These are phyloP conservation scores for Hyaena hyaena DNA, from an alignment of 2,113 vertebrate genomes.

Conservation along the genomic window DNA sequence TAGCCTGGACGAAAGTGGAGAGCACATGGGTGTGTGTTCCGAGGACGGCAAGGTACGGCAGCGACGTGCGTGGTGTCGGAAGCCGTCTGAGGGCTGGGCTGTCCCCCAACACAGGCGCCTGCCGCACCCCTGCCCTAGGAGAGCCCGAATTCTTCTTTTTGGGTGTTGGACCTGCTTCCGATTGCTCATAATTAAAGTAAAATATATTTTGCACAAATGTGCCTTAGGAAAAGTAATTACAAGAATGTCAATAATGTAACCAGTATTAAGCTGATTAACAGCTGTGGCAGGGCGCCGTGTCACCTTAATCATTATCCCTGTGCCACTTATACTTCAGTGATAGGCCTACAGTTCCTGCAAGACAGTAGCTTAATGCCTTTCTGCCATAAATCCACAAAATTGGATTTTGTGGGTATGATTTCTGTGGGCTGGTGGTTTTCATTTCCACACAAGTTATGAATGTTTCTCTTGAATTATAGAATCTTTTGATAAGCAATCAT, in stretches of 20 bases:
- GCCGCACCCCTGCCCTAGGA: slow-evolving; percentile 18
- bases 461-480: slow-evolving; percentile 90
- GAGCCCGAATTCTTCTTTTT: slow-evolving; percentile 66
- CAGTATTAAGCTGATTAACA: slow-evolving; percentile 90
- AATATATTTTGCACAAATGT: slow-evolving; percentile 86
- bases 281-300: slow-evolving; percentile 84
- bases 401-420: slow-evolving; percentile 90
- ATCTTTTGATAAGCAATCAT: slow-evolving; percentile 91
- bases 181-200: slow-evolving; percentile 86
- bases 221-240: slow-evolving; percentile 88
- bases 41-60: slow-evolving; percentile 97
- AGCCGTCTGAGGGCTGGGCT: background rate
- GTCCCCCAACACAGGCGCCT: background rate
- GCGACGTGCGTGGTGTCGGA: fast-evolving
- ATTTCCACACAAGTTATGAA: slow-evolving; percentile 88
- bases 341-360: slow-evolving; percentile 85
- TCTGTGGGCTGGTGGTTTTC: slow-evolving; percentile 88
- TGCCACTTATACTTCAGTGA: slow-evolving; percentile 87
- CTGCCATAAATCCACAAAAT: slow-evolving; percentile 91
- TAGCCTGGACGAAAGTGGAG: slow-evolving; percentile 98
- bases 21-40: slow-evolving; percentile 97
- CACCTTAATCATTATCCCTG: slow-evolving; percentile 87
- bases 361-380: slow-evolving; percentile 86
- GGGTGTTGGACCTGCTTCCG: slow-evolving; percentile 73
- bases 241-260: slow-evolving; percentile 89